Base-by-base conservation (phyloP, 64 coral and sea anemone genomes). In the Montipora sp. region DNA sequence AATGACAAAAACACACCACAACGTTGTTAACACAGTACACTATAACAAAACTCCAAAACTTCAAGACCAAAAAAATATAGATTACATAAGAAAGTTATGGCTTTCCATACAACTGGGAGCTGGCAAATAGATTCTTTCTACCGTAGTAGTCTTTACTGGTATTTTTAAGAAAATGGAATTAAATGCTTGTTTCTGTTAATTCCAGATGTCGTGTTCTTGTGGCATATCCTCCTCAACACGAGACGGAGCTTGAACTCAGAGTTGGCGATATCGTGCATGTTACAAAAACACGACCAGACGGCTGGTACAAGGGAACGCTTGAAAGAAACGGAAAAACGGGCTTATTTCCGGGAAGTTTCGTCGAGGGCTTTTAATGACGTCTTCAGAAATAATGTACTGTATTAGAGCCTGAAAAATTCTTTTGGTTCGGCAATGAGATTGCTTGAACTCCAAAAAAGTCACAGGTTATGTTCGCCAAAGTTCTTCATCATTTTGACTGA, bases 281-380 rank as follows among this genome's bases (percentile, higher is more conserved):
- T 0, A 99, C 91, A 51, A 99, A 95, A 77, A 99, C 88, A 47
- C 87, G 92, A n/a, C 70, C 81, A 89, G 94, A 99, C 69, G 98
- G 98, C 21, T 99, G 98, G 98, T 99, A 94, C 49, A 96, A 96
- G 75, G 98, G 98, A 13, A 99, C 98, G 10, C 86, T 99, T 11
- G 98, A 99, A 87, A 92, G 98, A 71, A 99, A 99, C 46, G 98
- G 98, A 14, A 95, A 95, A 80, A 95, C 94, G 3, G 98, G 98
- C 7, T 87, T 99, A 58, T 96, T 96, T 82, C 98, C 98, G 20
- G 91, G 94, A 4, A 92, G 84, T 48, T 99, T 99, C 51, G 90
- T 95, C 16, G 91, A 96, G 57, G 96, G 89, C 73, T 96, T 96
- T 87, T 99, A 69, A 94, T 15, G 44, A 44, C 59, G 74, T 8